Evolutionary conservation across 2,888 invertebrate species (phyloP).

Genomic region (Desoria tigrina): DNA sequence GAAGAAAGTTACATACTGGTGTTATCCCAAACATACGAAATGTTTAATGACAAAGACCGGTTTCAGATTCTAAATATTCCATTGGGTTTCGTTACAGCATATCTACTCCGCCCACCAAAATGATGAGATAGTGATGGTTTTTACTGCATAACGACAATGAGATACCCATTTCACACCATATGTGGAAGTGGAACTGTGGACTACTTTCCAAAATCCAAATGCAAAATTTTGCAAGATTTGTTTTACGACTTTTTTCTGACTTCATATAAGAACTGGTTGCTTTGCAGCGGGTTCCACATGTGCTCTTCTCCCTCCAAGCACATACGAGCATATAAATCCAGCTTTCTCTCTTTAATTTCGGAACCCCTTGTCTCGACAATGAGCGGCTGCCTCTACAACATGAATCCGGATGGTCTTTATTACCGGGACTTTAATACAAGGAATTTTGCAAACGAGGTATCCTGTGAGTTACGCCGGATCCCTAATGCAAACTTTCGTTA

Average conservation of each 20-base stretch:
- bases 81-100: too few relatives aligned
- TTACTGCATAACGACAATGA: too few relatives aligned
- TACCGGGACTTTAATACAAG: background rate
- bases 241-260: constrained; percentile 41
- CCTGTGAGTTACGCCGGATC: background rate
- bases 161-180: too few relatives aligned
- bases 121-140: too few relatives aligned
- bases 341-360: constrained; percentile 45
- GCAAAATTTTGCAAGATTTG: constrained; percentile 25
- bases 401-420: constrained; percentile 16
- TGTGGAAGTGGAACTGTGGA: background rate
- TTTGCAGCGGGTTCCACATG: background rate
- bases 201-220: constrained; percentile 5
- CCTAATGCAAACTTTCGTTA: background rate
- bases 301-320: constrained; percentile 24
- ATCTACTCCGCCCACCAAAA: too few relatives aligned
- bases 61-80: too few relatives aligned
- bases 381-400: background rate
- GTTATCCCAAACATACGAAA: too few relatives aligned
- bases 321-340: constrained; percentile 41
- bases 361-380: constrained; percentile 12
- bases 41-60: too few relatives aligned
- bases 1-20: too few relatives aligned
- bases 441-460: background rate
- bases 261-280: background rate